phyloP scores from a whole-genome alignment of 2,797 vertebrate genomes.

The Heteromormyrus szaboi region DNA sequence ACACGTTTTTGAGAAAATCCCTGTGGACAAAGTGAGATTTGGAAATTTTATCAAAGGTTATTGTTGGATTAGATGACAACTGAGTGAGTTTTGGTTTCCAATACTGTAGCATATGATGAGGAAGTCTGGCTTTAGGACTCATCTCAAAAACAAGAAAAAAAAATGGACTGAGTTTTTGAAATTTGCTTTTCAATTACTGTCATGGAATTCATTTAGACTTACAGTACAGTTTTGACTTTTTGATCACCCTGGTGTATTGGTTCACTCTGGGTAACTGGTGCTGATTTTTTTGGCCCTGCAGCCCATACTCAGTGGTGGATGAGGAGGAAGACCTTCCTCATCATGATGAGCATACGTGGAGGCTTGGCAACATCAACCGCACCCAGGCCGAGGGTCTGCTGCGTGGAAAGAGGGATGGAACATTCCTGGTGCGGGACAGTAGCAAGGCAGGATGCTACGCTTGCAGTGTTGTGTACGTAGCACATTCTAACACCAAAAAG shows the following conservation, averaged over 20 bases:
- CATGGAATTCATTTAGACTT: background rate
- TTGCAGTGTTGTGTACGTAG: conserved; percentile 94
- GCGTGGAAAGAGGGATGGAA: conserved; percentile 87
- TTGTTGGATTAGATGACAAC: background rate
- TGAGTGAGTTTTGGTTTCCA: background rate
- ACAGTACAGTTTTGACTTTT: background rate
- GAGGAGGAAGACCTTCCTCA: conserved; percentile 95
- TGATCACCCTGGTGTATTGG: background rate
- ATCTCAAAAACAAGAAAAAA: background rate
- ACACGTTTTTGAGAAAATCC: background rate
- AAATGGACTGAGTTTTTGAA: background rate
- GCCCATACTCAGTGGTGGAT: conserved; percentile 95
- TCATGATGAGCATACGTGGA: conserved; percentile 92
- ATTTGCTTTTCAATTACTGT: background rate
- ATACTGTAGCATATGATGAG: background rate
- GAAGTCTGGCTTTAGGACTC: background rate
- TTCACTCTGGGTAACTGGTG: background rate
- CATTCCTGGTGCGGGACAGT: conserved; percentile 96
- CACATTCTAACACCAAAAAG: background rate
- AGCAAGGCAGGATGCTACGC: conserved; percentile 96
- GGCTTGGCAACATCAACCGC: conserved; percentile 90
- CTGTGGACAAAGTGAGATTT: background rate
- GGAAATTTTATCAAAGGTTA: background rate
- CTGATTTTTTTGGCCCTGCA: conserved; percentile 35
- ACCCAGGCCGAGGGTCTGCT: conserved; percentile 86